phyloP scores from a whole-genome alignment of 2,797 vertebrate genomes.

The Malurus leucopterus region DNA sequence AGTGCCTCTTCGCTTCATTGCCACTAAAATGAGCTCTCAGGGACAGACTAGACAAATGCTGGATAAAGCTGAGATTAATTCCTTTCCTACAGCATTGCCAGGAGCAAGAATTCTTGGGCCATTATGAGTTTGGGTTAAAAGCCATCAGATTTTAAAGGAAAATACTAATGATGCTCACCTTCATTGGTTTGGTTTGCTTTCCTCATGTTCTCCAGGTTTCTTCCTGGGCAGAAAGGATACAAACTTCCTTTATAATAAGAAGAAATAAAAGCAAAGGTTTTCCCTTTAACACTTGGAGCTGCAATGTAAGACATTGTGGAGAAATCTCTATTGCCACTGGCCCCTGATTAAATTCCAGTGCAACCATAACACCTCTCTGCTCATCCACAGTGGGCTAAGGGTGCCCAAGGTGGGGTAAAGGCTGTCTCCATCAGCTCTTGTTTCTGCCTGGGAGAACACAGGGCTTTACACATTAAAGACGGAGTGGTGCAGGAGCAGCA shows the following conservation, averaged over 20 bases:
- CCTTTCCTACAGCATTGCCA: background rate
- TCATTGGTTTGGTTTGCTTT: background rate
- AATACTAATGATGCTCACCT: background rate
- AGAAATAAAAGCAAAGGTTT: background rate
- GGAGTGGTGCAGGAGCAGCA: background rate
- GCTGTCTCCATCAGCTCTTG: background rate
- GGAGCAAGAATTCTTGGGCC: background rate
- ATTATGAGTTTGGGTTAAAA: background rate
- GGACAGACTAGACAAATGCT: background rate
- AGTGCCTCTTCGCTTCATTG: background rate
- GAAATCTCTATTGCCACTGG: background rate
- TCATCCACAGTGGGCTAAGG: background rate
- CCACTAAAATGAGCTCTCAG: background rate
- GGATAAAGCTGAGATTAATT: background rate
- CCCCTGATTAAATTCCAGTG: background rate
- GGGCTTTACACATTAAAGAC: background rate
- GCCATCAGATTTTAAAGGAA: background rate
- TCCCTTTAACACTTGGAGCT: background rate
- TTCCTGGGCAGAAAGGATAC: background rate
- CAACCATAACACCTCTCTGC: background rate
- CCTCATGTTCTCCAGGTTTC: background rate
- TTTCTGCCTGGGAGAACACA: background rate
- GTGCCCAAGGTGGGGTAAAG: fast-evolving
- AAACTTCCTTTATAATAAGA: background rate
- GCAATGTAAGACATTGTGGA: background rate